Evolutionary conservation across 2,113 vertebrate genomes (phyloP), one percentile per base, ranked within the genome.

Genomic region (Salvelinus alpinus): DNA sequence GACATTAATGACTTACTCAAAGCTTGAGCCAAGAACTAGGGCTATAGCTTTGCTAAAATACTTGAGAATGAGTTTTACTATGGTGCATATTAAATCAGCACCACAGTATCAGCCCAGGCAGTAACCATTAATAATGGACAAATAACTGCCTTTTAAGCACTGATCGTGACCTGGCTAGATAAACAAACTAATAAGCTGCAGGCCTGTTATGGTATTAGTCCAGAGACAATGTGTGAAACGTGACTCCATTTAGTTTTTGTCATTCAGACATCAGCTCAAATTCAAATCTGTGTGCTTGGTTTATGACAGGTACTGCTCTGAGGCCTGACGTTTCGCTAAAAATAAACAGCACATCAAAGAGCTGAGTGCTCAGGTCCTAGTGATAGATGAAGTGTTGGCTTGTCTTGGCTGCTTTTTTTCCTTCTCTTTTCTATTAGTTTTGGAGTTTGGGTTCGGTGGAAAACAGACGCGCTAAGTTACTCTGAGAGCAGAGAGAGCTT

Each of bases 311-410:
- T 89, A 85, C 57, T 47, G 77, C 31, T n/a, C 73, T 34, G 74
- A 75, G 83, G 72, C 81, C 77, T 83, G n/a, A 71, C 60, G 65
- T 78, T 70, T 59, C 82, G 69, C 72, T 72, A 78, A 82, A 84
- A 84, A 85, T 87, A 88, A 91, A 88, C 86, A 91, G 62, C 29
- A 81, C 65, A 84, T 87, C 81, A 85, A 88, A 89, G 86, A 80
- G 72, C 47, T 47, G 1, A 57, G 73, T 5, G 64, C 82, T 87
- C 76, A 74, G 68, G 80, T 83, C 82, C 54, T 27, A 7, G 62
- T 80, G 80, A 86, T 76, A 81, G 87, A 88, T 81, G 80, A 72
- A 81, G 68, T 76, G 66, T 47, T 62, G 79, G 77, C 74, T 84
- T 29, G 31, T 83, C 73, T 70, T 79, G 20, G 77, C 69, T 67